Evolutionary conservation across 2,797 vertebrate genomes (phyloP), one percentile per base, ranked within the genome.

Genomic region (Gymnoscopelus braueri): DNA sequence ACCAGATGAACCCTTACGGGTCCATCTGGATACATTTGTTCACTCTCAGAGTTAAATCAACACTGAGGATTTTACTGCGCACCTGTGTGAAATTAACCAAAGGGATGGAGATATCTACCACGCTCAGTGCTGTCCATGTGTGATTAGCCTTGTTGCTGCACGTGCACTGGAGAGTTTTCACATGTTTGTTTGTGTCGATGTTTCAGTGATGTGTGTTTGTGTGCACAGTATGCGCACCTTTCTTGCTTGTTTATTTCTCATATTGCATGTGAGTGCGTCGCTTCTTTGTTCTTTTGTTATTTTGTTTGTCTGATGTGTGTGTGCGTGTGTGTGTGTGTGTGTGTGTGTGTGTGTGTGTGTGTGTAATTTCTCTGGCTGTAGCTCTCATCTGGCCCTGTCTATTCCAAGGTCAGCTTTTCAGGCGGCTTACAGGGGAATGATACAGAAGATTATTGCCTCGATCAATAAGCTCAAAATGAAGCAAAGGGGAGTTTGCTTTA

Each of bases 391-490:
- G 88, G 91, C 90, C 85, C 39, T 10, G 89, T 91, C 88, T 89
- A 92, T 89, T 92, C 87, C 92, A 92, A 93, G 93, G 94, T 94
- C 94, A 93, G 92, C 87, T 93, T 91, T 94, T 93, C 92, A 89
- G 92, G 83, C 72, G 83, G 89, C 89, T 94, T 95, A 90, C 89
- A 90, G 86, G 91, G 92, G 91, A 93, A 94, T 94, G 92, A 94
- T 94, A 92, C 90, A 87, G 90, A 92, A 94, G 93, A 94, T 93
- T 93, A 94, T 94, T 95, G 92, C 91, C 68, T 89, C 92, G 88
- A 94, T 95, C 94, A 95, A 94, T 95, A 94, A 94, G 91, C 84
- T 88, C 87, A 91, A 92, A 94, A 94, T 94, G 92, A 94, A 94
- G 90, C 93, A 93, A 92, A 90, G 88, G 93, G 93, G 92, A 93